These are phyloP conservation scores for Sisyra nigra DNA, from an alignment of 2,888 invertebrate genomes.

Conservation along the genomic window DNA sequence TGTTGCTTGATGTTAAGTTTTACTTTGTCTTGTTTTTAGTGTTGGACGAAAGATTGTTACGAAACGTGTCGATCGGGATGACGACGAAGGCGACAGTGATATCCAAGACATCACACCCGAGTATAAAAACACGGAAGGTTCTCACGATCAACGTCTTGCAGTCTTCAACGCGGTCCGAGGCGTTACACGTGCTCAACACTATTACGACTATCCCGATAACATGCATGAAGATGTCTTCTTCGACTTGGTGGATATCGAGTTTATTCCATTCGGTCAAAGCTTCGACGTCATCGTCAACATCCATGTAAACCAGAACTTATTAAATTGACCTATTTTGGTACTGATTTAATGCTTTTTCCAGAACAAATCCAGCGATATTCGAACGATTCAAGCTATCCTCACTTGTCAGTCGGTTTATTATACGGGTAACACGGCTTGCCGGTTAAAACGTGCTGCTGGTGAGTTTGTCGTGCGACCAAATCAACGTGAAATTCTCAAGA, in stretches of 20 bases:
- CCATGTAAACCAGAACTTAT: conserved; percentile 25
- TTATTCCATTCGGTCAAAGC: conserved; percentile 45
- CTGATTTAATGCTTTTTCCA: conserved; percentile 19
- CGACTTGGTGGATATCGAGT: conserved; percentile 47
- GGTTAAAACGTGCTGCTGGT: conserved; percentile 42
- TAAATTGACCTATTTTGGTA: conserved; percentile 4
- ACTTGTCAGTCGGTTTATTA: conserved; percentile 50
- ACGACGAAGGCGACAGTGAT: conserved; percentile 46
- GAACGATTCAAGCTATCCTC: conserved; percentile 44
- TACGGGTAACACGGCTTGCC: conserved; percentile 48
- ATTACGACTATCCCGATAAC: conserved; percentile 40
- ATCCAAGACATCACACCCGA: conserved; percentile 45
- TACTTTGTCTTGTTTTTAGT: conserved; percentile 23
- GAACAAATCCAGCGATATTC: conserved; percentile 43
- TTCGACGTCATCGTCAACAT: conserved; percentile 50
- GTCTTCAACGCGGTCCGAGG: conserved; percentile 51
- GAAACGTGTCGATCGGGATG: conserved; percentile 41
- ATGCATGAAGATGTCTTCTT: conserved; percentile 45
- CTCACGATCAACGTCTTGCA: conserved; percentile 45
- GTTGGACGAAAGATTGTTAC: conserved; percentile 53
- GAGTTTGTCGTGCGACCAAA: conserved; percentile 42
- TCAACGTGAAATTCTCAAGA: conserved; percentile 41
- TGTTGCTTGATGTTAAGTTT: neutral
- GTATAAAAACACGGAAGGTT: conserved; percentile 46
- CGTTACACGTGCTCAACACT: conserved; percentile 40